These are phyloP conservation scores for Monochamus alternatus DNA, from an alignment of 2,888 invertebrate species.

Conservation along the genomic window DNA sequence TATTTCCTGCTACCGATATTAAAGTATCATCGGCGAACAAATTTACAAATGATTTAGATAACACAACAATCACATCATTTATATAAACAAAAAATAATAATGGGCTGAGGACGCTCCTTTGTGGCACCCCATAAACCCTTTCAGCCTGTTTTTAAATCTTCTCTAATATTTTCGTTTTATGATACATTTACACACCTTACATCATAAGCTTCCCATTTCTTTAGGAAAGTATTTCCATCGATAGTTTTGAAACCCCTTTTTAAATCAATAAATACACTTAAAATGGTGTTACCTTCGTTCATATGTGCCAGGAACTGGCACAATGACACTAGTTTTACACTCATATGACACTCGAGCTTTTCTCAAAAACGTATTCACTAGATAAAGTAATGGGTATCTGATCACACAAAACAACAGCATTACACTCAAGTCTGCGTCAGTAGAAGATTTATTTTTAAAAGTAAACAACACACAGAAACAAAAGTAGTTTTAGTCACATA, in stretches of 20 bases:
- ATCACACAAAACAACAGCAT: background rate
- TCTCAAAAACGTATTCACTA: background rate
- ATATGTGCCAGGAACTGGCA: background rate
- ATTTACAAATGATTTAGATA: constrained; percentile 7
- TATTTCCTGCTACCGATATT: background rate
- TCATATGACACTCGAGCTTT: background rate
- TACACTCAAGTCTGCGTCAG: background rate
- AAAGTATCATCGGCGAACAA: background rate
- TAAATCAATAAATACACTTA: background rate
- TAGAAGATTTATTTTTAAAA: background rate
- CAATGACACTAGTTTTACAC: background rate
- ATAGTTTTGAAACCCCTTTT: background rate
- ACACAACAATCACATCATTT: background rate
- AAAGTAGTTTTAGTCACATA: too few species aligned
- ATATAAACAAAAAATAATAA: background rate
- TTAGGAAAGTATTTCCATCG: background rate
- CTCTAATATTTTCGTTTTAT: background rate
- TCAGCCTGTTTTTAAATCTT: background rate
- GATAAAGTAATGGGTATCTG: background rate
- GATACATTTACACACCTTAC: background rate
- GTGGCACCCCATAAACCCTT: background rate
- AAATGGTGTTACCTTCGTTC: background rate
- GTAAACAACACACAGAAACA: too few species aligned
- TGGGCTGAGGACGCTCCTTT: background rate
- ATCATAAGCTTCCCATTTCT: background rate